Evolutionary conservation across 1,140 invertebrate genomes (phyloP).

Genomic region (Neodiprion fabricii): DNA sequence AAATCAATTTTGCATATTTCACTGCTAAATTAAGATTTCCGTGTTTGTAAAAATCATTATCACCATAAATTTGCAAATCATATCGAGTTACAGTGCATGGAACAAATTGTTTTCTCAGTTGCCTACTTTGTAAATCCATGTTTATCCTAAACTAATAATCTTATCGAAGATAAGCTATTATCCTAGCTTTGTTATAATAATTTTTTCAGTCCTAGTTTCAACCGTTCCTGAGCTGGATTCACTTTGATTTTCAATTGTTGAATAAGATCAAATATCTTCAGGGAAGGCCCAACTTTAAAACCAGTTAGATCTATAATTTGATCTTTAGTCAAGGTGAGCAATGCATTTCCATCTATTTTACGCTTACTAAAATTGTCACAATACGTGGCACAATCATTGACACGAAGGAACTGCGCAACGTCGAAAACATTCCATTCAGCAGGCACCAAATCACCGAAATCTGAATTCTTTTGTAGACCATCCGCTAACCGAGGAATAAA

Average conservation of each 20-base stretch:
- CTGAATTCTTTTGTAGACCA: constrained; percentile 54
- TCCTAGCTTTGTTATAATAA: constrained; percentile 53
- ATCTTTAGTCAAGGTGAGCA: constrained; percentile 85
- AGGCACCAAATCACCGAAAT: constrained; percentile 69
- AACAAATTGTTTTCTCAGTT: constrained; percentile 13
- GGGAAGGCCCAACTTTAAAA: constrained; percentile 92
- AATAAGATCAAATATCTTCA: constrained; percentile 93
- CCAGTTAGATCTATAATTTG: constrained; percentile 88
- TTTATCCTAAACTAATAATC: constrained; percentile 33
- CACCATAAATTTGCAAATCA: no score
- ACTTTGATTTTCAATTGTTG: constrained; percentile 85
- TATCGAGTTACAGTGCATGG: not conserved
- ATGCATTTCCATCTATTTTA: constrained; percentile 80
- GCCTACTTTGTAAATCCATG: constrained; percentile 49
- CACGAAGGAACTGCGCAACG: constrained; percentile 85
- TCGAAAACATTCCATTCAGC: constrained; percentile 82
- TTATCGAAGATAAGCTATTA: constrained; percentile 11
- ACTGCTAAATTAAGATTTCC: not conserved
- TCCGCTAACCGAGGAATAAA: constrained; percentile 75
- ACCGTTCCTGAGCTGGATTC: constrained; percentile 75
- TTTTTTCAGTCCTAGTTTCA: constrained; percentile 61
- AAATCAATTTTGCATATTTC: not conserved
- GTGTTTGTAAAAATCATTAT: not conserved
- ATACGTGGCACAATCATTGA: constrained; percentile 90
- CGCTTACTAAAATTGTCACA: constrained; percentile 84